Percentiles rank a stretch among this genome's conserved stretches.
phyloP scores from a whole-genome alignment of 2,113 vertebrate species.

The Arvicanthis niloticus region DNA sequence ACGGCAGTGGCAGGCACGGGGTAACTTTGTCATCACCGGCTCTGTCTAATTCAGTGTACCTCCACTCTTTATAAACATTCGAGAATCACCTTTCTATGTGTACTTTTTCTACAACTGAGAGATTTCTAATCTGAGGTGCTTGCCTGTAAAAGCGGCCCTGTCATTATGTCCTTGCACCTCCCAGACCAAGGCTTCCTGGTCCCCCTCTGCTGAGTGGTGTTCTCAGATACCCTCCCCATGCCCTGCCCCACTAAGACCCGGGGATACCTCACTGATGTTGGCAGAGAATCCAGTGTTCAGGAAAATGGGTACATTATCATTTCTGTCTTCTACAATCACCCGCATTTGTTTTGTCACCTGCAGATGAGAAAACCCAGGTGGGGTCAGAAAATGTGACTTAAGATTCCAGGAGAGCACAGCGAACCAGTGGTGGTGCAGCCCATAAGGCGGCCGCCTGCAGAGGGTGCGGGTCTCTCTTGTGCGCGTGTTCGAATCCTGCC shows the following conservation, averaged over 20 bases:
- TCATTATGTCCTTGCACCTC: neutral
- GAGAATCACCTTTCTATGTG: neutral
- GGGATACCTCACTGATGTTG: constrained; percentile 87
- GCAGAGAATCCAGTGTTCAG: constrained; percentile 73
- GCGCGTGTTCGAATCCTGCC: too few species aligned
- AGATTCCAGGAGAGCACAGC: constrained; percentile 8
- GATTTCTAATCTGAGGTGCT: neutral
- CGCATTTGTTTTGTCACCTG: accelerated
- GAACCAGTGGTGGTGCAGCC: too few species aligned
- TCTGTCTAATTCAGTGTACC: neutral
- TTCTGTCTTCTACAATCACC: constrained; percentile 85
- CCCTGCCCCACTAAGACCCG: neutral
- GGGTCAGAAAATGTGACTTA: neutral
- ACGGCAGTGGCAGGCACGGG: neutral
- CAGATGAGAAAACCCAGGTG: neutral
- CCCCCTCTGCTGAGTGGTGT: neutral
- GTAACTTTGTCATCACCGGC: neutral
- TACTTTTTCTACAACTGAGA: neutral
- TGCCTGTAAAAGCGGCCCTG: neutral
- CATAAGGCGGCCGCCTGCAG: too few species aligned
- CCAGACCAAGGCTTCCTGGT: neutral
- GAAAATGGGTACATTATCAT: constrained; percentile 90
- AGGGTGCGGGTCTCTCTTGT: too few species aligned
- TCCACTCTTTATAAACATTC: neutral
- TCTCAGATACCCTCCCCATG: neutral